Percentiles rank a stretch among this genome's conserved stretches.
Conservation (phyloP, 37 sponge, comb jelly and placozoan species). For the Agelas oroides region DNA sequence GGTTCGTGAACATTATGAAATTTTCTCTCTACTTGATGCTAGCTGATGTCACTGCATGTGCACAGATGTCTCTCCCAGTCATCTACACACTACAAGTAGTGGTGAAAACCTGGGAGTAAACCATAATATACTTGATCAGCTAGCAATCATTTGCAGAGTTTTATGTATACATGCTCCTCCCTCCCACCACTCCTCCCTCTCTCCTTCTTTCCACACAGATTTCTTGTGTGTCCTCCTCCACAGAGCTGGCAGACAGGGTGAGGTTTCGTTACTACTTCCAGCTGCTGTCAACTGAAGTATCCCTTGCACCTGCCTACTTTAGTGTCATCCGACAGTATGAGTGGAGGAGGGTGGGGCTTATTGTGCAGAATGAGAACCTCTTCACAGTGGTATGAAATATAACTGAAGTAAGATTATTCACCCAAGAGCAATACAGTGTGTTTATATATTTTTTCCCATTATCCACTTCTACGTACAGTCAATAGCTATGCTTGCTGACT, state of each 20-base stretch:
- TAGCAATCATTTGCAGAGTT: no score
- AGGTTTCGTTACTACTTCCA: constrained; percentile 50
- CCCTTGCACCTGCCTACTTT: constrained; percentile 22
- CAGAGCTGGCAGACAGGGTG: constrained; percentile 19
- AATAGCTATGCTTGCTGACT: no score
- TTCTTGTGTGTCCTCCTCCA: constrained; percentile 59
- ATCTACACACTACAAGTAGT: no score
- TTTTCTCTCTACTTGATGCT: no score
- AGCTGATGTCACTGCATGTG: no score
- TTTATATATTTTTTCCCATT: background rate
- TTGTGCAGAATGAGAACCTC: constrained; percentile 65
- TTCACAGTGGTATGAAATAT: constrained; percentile 44
- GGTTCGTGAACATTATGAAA: no score
- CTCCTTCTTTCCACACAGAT: constrained; percentile 19
- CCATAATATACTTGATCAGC: no score
- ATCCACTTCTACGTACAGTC: no score
- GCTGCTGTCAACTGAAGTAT: constrained; percentile 46
- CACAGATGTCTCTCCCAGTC: no score
- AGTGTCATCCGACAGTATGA: constrained; percentile 24
- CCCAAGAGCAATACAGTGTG: background rate
- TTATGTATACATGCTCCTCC: no score
- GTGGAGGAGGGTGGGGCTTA: constrained; percentile 42
- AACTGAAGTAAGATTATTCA: background rate
- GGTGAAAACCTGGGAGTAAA: no score
- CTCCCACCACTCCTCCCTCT: background rate